These are phyloP conservation scores for Zaprionus capensis DNA, from an alignment of 1,140 invertebrate genomes.

Conservation along the genomic window DNA sequence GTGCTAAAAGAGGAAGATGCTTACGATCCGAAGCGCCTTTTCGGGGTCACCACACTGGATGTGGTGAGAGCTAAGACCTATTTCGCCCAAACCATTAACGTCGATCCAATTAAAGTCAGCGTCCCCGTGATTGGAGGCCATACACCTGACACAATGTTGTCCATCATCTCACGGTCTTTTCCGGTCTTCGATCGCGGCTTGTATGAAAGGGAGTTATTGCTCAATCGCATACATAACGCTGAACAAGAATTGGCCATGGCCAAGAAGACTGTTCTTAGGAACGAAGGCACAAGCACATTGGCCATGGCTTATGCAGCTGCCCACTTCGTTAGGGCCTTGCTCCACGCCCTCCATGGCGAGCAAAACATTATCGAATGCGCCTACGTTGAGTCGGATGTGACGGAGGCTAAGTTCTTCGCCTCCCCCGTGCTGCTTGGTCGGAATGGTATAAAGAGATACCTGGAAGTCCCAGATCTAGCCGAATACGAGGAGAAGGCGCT, in stretches of 20 bases:
- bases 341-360: conserved; percentile 92
- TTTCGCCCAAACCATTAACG: conserved; percentile 91
- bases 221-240: conserved; percentile 95
- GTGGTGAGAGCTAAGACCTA: conserved; percentile 97
- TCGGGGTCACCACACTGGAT: conserved; percentile 98
- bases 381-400: conserved; percentile 94
- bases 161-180: conserved; percentile 95
- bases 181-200: conserved; percentile 90
- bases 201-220: conserved; percentile 90
- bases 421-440: conserved; percentile 95
- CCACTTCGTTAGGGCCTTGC: conserved; percentile 92
- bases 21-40: conserved; percentile 94
- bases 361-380: conserved; percentile 94
- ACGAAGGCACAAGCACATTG: conserved; percentile 97
- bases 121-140: conserved; percentile 99
- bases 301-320: conserved; percentile 99
- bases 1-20: conserved; percentile 93
- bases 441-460: conserved; percentile 95
- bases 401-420: conserved; percentile 95
- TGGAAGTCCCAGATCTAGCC: conserved; percentile 94
- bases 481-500: conserved; percentile 93
- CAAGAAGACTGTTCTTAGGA: conserved; percentile 89
- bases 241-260: conserved; percentile 99
- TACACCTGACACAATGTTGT: conserved; percentile 97
- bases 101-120: conserved; percentile 91